Evolutionary conservation across 2,797 vertebrate species (phyloP).

Genomic region (Danio tinwini): DNA sequence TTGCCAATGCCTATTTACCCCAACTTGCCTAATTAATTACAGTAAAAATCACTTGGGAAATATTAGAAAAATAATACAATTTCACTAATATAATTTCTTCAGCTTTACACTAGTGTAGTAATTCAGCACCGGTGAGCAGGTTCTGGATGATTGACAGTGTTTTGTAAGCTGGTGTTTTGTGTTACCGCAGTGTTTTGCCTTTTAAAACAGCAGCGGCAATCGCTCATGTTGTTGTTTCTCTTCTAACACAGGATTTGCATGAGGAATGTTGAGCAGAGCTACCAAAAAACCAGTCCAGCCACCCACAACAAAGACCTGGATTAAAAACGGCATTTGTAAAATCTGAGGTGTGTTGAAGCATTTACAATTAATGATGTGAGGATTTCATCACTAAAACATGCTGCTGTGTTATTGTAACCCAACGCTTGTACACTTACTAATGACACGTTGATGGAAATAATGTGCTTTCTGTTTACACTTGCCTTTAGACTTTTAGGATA

Average conservation of each 20-base stretch:
- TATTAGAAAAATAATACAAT: too few species aligned
- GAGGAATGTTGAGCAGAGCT: not conserved
- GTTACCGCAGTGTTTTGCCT: not conserved
- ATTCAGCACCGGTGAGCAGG: not conserved
- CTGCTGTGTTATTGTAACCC: not conserved
- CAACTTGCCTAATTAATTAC: too few species aligned
- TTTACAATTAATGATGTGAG: not conserved
- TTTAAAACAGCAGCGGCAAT: not conserved
- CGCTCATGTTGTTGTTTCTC: not conserved
- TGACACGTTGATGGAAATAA: constrained; percentile 1
- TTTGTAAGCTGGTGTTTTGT: not conserved
- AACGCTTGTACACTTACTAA: not conserved
- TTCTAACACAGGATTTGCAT: not conserved
- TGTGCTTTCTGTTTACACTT: not conserved
- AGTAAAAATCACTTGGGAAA: too few species aligned
- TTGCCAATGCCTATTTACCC: too few species aligned
- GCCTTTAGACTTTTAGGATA: not conserved
- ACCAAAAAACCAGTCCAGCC: not conserved
- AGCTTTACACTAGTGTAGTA: too few species aligned
- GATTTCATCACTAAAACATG: not conserved
- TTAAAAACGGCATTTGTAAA: not conserved
- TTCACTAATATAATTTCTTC: too few species aligned
- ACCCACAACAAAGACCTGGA: constrained; percentile 14
- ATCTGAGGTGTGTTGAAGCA: not conserved
- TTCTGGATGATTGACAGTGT: not conserved